Evolutionary conservation across 2,888 invertebrate species (phyloP).

Genomic region (Eristalis tenax): DNA sequence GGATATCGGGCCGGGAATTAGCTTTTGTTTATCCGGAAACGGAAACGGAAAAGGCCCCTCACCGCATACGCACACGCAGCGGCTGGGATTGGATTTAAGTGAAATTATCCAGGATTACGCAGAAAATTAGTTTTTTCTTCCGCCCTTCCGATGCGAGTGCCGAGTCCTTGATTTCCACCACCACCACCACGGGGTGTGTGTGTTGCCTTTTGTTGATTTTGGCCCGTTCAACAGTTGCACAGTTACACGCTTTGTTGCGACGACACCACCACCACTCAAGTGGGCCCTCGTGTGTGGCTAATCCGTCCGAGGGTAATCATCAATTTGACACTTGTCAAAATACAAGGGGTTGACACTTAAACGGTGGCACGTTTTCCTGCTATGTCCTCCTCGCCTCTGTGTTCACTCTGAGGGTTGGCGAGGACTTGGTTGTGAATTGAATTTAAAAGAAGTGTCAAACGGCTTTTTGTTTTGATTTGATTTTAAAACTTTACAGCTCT

Average conservation of each 20-base stretch:
- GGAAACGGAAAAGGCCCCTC: constrained; percentile 38
- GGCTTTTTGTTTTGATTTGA: constrained; percentile 68
- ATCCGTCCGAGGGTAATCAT: constrained; percentile 57
- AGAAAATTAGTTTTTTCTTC: constrained; percentile 73
- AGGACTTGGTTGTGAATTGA: constrained; percentile 46
- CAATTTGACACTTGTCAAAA: constrained; percentile 80
- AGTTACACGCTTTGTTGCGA: neutral
- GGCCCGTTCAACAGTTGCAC: neutral
- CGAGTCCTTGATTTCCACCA: constrained; percentile 51
- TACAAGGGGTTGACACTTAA: constrained; percentile 73
- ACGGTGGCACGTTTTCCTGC: constrained; percentile 65
- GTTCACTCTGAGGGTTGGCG: neutral
- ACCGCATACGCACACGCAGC: constrained; percentile 25
- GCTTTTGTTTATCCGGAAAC: constrained; percentile 65
- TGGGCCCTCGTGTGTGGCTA: constrained; percentile 46
- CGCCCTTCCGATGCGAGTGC: neutral
- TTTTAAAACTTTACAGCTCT: constrained; percentile 63
- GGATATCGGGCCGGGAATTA: constrained; percentile 58
- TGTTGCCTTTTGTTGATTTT: constrained; percentile 47
- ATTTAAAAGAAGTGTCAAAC: constrained; percentile 51
- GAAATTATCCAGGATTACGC: constrained; percentile 76
- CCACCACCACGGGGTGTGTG: neutral
- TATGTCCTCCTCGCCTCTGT: constrained; percentile 34
- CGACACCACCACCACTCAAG: constrained; percentile 18
- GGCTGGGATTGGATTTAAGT: constrained; percentile 73